Conservation (phyloP, 2,797 vertebrate genomes). For the Bradypodion pumilum region DNA sequence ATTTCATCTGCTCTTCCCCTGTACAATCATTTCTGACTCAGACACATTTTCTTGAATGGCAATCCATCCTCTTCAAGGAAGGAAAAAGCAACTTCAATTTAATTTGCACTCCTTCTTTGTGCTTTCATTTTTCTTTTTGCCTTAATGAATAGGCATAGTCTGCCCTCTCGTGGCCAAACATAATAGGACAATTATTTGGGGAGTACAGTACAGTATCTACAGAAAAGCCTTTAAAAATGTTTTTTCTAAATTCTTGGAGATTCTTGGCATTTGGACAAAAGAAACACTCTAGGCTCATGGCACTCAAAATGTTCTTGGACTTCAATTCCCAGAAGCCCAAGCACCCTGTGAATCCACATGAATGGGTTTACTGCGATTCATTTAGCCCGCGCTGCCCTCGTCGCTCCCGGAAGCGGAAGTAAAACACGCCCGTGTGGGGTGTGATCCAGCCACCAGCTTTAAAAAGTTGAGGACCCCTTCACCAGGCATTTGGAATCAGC, state of each 20-base stretch:
- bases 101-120: background rate
- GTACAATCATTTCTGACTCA: background rate
- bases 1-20: background rate
- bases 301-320: too few relatives aligned
- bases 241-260: background rate
- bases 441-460: too few relatives aligned
- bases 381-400: too few relatives aligned
- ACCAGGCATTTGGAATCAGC: background rate
- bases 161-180: conserved; percentile 22
- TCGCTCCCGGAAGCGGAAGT: too few relatives aligned
- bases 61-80: background rate
- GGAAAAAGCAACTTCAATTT: background rate
- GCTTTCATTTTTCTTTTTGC: too few relatives aligned
- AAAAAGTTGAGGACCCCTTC: too few relatives aligned
- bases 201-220: background rate
- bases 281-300: background rate
- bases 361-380: too few relatives aligned
- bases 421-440: too few relatives aligned
- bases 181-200: background rate
- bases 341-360: too few relatives aligned
- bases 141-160: background rate
- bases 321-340: too few relatives aligned
- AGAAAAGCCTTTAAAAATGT: background rate
- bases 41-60: background rate
- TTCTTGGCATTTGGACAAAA: background rate